A percentile compares a stretch with the other conserved stretches of the same genome.
phyloP scores from a whole-genome alignment of 1,140 invertebrate species.

The Drosophila yakuba region DNA sequence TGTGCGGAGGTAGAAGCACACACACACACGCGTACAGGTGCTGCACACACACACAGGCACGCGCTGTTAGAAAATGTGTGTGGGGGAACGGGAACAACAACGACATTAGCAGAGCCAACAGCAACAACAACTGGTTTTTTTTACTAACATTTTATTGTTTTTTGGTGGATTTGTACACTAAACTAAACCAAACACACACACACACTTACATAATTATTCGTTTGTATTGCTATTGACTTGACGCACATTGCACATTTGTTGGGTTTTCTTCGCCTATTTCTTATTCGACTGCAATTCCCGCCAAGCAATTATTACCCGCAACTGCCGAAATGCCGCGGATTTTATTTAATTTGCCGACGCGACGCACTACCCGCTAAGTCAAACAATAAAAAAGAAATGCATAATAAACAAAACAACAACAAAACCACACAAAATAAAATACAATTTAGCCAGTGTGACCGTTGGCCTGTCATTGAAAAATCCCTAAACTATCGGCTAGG shows the following conservation, averaged over 20 bases:
- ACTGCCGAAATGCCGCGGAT: slow-evolving; percentile 25
- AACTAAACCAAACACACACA: slow-evolving; percentile 36
- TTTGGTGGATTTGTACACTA: slow-evolving; percentile 41
- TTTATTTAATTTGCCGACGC: slow-evolving; percentile 9
- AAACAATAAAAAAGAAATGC: slow-evolving; percentile 77
- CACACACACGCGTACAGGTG: slow-evolving; percentile 10
- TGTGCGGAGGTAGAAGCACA: slow-evolving; percentile 26
- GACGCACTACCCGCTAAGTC: slow-evolving; percentile 33
- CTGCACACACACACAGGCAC: slow-evolving; percentile 37
- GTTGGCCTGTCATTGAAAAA: not conserved
- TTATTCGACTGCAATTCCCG: slow-evolving; percentile 3
- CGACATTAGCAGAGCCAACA: slow-evolving; percentile 41
- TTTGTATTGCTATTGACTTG: slow-evolving; percentile 55
- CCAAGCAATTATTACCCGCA: slow-evolving; percentile 13
- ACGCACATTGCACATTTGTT: slow-evolving; percentile 60
- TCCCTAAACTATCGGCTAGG: not conserved
- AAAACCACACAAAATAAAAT: slow-evolving; percentile 52
- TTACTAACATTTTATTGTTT: slow-evolving; percentile 37
- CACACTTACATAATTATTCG: slow-evolving; percentile 77
- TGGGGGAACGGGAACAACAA: slow-evolving; percentile 76
- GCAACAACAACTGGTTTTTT: slow-evolving; percentile 50
- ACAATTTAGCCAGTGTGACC: slow-evolving; percentile 49
- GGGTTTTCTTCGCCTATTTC: slow-evolving; percentile 21
- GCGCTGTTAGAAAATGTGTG: slow-evolving; percentile 60
- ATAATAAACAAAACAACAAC: slow-evolving; percentile 62